Conservation (phyloP, 2,888 invertebrate genomes). For the Drosophila birchii region DNA sequence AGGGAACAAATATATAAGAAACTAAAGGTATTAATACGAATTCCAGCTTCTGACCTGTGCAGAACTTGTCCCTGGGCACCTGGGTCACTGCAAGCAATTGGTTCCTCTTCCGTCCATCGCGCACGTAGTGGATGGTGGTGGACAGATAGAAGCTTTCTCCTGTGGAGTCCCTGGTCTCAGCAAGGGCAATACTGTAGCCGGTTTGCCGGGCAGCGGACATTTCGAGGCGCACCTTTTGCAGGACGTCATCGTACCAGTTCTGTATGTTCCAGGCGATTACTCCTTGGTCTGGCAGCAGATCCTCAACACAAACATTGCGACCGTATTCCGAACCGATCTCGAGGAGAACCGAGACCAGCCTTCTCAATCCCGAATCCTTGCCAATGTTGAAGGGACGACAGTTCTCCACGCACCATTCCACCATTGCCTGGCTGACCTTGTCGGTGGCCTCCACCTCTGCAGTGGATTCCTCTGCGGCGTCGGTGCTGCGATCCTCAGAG, state of each 20-base stretch:
- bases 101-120: conserved; percentile 6
- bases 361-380: conserved; percentile 4
- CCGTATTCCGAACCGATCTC: conserved; percentile 13
- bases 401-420: conserved; percentile 17
- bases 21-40: no score
- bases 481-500: background rate
- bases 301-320: conserved; percentile 1
- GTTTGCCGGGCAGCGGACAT: conserved; percentile 1
- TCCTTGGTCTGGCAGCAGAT: conserved; percentile 8
- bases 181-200: conserved; percentile 15
- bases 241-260: conserved; percentile 5
- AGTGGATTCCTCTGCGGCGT: background rate
- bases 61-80: background rate
- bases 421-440: conserved; percentile 13
- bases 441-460: conserved; percentile 8
- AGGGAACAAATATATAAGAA: no score
- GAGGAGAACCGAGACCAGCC: background rate
- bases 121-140: conserved; percentile 11
- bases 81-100: conserved; percentile 7
- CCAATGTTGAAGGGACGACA: conserved; percentile 11
- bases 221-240: conserved; percentile 1
- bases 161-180: conserved; percentile 1
- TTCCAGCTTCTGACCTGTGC: background rate
- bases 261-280: conserved; percentile 7
- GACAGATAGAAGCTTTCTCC: conserved; percentile 8